Evolutionary conservation across 1,140 invertebrate genomes (phyloP).

Genomic region (Acromyrmex charruanus): DNA sequence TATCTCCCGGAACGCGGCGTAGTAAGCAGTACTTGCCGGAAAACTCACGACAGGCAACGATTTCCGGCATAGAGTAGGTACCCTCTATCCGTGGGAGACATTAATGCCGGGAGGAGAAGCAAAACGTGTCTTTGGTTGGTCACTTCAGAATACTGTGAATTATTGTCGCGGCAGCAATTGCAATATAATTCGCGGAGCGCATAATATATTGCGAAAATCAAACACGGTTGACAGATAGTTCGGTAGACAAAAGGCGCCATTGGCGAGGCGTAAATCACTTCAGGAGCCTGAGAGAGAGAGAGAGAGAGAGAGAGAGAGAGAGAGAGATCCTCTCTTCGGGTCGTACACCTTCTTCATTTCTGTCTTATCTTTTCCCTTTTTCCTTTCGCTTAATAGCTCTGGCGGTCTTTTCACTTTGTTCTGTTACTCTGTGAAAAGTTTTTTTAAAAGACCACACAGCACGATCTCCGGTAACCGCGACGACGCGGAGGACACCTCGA

Average conservation of each 20-base stretch:
- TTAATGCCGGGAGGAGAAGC: conserved; percentile 11
- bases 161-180: conserved; percentile 46
- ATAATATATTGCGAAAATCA: conserved; percentile 81
- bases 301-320: conserved; percentile 9
- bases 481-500: conserved; percentile 37
- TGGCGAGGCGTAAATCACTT: conserved; percentile 80
- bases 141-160: conserved; percentile 58
- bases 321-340: conserved; percentile 55
- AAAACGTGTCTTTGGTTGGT: conserved; percentile 4
- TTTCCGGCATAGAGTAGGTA: conserved; percentile 30
- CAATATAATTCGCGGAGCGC: conserved; percentile 71
- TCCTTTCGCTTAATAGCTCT: not conserved
- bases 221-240: conserved; percentile 74
- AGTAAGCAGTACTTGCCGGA: conserved; percentile 27
- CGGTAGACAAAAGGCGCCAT: conserved; percentile 81
- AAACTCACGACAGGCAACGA: conserved; percentile 3
- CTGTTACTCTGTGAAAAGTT: conserved; percentile 29
- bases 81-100: conserved; percentile 1
- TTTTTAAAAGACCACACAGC: conserved; percentile 79
- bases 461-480: conserved; percentile 54
- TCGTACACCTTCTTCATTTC: conserved; percentile 35
- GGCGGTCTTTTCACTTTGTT: not conserved
- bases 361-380: conserved; percentile 4
- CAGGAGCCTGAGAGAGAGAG: conserved; percentile 65
- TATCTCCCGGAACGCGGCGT: conserved; percentile 19